Percentiles rank a stretch among this genome's conserved stretches.
These are phyloP conservation scores for Holotrichia oblita DNA, from an alignment of 1,140 invertebrate species.

Conservation along the genomic window DNA sequence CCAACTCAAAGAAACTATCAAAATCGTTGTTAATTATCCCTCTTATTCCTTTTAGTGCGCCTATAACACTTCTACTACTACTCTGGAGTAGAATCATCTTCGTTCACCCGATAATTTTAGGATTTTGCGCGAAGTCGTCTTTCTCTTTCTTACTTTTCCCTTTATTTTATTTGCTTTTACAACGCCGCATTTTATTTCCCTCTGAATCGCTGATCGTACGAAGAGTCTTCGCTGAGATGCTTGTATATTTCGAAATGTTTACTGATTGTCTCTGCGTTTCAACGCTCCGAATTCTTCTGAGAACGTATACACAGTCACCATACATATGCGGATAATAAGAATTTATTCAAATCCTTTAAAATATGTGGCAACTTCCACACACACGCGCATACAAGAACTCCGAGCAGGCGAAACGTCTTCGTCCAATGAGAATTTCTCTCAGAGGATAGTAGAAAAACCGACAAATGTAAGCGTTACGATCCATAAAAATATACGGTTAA, in stretches of 20 bases:
- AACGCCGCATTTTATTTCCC: too few relatives aligned
- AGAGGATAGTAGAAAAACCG: not conserved
- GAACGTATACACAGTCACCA: not conserved
- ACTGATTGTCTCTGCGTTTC: not conserved
- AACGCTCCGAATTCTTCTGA: not conserved
- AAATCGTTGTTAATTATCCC: too few relatives aligned
- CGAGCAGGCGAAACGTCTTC: constrained; percentile 6
- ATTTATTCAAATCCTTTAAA: constrained; percentile 35
- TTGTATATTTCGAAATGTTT: not conserved
- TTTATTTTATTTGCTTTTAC: too few relatives aligned
- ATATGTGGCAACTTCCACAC: constrained; percentile 25
- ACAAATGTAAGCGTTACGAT: not conserved
- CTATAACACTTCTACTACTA: too few relatives aligned
- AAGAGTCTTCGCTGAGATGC: not conserved
- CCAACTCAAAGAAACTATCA: too few relatives aligned
- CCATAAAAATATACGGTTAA: not conserved
- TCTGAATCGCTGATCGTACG: too few relatives aligned
- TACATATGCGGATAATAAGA: constrained; percentile 19
- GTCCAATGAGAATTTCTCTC: not conserved
- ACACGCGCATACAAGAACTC: not conserved
- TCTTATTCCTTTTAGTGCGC: too few relatives aligned
- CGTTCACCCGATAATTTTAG: too few relatives aligned
- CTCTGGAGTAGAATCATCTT: too few relatives aligned
- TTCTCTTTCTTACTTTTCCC: too few relatives aligned
- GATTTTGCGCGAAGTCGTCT: too few relatives aligned